These are phyloP conservation scores for Calypte anna DNA, from an alignment of 2,113 vertebrate genomes.

Conservation along the genomic window DNA sequence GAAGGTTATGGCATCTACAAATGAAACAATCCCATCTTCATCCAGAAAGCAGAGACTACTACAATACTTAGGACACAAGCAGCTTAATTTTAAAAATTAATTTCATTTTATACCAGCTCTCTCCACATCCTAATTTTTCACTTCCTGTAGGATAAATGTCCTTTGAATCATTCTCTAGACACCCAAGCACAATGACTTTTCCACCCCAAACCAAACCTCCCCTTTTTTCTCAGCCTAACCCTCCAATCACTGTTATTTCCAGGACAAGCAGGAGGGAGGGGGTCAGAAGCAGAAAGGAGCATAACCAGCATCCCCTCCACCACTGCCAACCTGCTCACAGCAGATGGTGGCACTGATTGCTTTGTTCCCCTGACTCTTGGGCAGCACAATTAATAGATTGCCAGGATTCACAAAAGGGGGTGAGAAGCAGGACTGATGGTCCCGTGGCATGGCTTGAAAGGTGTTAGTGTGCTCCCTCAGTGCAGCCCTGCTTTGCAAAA, in stretches of 20 bases:
- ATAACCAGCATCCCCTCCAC: background rate
- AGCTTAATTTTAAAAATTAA: background rate
- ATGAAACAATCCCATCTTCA: background rate
- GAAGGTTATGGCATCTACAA: background rate
- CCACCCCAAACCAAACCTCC: background rate
- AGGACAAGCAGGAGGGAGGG: fast-evolving
- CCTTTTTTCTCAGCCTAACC: background rate
- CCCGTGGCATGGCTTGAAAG: background rate
- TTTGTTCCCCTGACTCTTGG: conserved; percentile 25
- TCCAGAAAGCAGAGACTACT: background rate
- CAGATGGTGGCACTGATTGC: conserved; percentile 52
- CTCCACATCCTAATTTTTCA: background rate
- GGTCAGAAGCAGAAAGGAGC: background rate
- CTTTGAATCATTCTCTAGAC: background rate
- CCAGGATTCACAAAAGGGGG: background rate
- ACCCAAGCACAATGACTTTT: background rate
- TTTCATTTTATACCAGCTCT: background rate
- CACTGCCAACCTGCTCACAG: background rate
- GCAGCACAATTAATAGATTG: conserved; percentile 1
- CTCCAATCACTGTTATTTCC: background rate
- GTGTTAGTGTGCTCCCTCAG: background rate
- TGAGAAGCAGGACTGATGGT: background rate
- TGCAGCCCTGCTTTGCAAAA: background rate
- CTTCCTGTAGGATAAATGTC: background rate
- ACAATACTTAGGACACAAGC: background rate